A percentile compares a stretch with the other conserved stretches of the same genome.
phyloP scores from a whole-genome alignment of 92 coral and sea anemone species.

The Scolanthus callimorphus region DNA sequence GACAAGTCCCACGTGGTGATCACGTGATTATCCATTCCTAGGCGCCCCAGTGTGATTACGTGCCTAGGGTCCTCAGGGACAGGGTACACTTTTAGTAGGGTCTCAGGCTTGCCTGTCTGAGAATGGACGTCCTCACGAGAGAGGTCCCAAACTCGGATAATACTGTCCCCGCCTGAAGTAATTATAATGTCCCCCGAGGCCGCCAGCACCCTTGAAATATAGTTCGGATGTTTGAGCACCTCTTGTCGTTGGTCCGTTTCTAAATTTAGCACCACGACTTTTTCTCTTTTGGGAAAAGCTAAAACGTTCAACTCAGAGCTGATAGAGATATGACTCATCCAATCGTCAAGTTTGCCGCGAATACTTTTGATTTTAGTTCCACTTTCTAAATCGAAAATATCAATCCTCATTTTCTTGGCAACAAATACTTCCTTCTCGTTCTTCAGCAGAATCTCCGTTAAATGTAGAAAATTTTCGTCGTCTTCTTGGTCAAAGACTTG shows the following conservation, averaged over 20 bases:
- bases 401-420: conserved; percentile 78
- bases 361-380: conserved; percentile 46
- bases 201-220: conserved; percentile 50
- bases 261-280: conserved; percentile 53
- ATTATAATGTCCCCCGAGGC: conserved; percentile 48
- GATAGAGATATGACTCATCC: conserved; percentile 63
- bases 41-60: conserved; percentile 72
- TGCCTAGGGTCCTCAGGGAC: conserved; percentile 63
- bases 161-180: conserved; percentile 75
- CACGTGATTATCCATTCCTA: conserved; percentile 61
- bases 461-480: conserved; percentile 71
- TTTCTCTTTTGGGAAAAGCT: conserved; percentile 66
- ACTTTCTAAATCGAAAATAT: conserved; percentile 46
- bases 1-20: conserved; percentile 74
- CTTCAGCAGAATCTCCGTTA: conserved; percentile 66
- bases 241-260: conserved; percentile 58
- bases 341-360: conserved; percentile 74
- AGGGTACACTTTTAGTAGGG: conserved; percentile 46
- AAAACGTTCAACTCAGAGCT: conserved; percentile 24
- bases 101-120: conserved; percentile 52
- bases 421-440: conserved; percentile 59
- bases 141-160: conserved; percentile 74
- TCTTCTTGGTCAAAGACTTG: conserved; percentile 61
- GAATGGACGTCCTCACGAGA: conserved; percentile 55
- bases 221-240: conserved; percentile 53